Evolutionary conservation across 2,797 vertebrate species (phyloP).

Genomic region (Pangasius mekongensis): DNA sequence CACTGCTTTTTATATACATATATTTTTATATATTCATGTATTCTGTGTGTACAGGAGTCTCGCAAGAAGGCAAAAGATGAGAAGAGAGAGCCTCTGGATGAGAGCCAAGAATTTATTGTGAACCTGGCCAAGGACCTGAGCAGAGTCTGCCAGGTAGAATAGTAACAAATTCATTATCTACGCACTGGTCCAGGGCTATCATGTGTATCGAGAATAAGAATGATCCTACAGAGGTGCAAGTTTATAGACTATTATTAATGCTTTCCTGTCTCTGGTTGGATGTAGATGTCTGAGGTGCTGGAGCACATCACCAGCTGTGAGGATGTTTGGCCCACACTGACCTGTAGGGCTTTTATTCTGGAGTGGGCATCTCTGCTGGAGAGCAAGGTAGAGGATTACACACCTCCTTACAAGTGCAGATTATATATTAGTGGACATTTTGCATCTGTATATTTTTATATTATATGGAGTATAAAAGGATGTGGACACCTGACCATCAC

Average conservation of each 20-base stretch:
- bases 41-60: constrained; percentile 67
- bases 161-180: background rate
- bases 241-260: background rate
- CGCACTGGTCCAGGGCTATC: background rate
- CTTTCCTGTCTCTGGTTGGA: constrained; percentile 10
- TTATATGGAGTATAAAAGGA: background rate
- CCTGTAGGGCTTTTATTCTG: constrained; percentile 73
- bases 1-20: background rate
- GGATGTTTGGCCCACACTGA: constrained; percentile 73
- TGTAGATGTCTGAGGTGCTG: constrained; percentile 74
- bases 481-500: background rate
- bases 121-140: constrained; percentile 77
- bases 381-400: constrained; percentile 70
- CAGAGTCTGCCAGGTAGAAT: constrained; percentile 77
- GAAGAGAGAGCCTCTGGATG: constrained; percentile 72
- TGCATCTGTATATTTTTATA: background rate
- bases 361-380: constrained; percentile 77
- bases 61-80: constrained; percentile 69
- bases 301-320: constrained; percentile 74
- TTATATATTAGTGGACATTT: background rate
- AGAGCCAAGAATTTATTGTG: constrained; percentile 76
- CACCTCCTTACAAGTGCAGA: background rate
- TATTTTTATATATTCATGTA: background rate
- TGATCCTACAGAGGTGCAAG: background rate
- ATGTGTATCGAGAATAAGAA: background rate